Base-by-base conservation (phyloP, 2,888 invertebrate genomes). In the Danaus chrysippus region DNA sequence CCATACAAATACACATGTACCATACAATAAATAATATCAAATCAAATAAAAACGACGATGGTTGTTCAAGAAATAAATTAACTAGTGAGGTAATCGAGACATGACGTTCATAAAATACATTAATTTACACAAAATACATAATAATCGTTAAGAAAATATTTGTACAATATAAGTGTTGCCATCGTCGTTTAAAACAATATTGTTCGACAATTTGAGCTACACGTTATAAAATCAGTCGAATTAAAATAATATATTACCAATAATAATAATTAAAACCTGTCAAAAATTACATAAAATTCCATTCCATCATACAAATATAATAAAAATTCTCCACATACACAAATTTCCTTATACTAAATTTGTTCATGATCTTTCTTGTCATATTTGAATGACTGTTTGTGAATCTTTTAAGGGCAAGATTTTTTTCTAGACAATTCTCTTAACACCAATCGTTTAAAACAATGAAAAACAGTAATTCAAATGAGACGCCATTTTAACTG, bases 341-440 rank as follows among this genome's bases (percentile, higher is more conserved):
- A 68, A 60, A 64, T 60, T 64, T 67, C 64, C 68, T 68, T 71
- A 73, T 66, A 60, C 67, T 73, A 70, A 65, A 66, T 69, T 64
- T 74, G 73, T 73, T 73, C 73, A 73, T 73, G 73, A 70, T 63
- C 58, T 46, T 12, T 54, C 13, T 41, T 43, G 42, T 54, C 49
- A 23, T 55, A 49, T 59, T 60, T 12, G 44, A 52, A 43, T 58
- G 56, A 52, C 43, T 49, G 43, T 43, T 11, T 43, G 43, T 10
- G 43, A n/a, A n/a, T n/a, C 43, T 11, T 10, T 12, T 3, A 17
- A 49, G 49, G 23, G 49, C 49, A 49, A 49, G 49, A 49, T 10
- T 49, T 15, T 49, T 10, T 49, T 17, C 3, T 0, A 49, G 17
- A 49, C 9, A 49, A 49, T 10, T 10, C 3, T n/a, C 17, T 2